These are phyloP conservation scores for Drosophila nr. perissopoda DNA, from an alignment of 2,888 invertebrate species.

Conservation along the genomic window DNA sequence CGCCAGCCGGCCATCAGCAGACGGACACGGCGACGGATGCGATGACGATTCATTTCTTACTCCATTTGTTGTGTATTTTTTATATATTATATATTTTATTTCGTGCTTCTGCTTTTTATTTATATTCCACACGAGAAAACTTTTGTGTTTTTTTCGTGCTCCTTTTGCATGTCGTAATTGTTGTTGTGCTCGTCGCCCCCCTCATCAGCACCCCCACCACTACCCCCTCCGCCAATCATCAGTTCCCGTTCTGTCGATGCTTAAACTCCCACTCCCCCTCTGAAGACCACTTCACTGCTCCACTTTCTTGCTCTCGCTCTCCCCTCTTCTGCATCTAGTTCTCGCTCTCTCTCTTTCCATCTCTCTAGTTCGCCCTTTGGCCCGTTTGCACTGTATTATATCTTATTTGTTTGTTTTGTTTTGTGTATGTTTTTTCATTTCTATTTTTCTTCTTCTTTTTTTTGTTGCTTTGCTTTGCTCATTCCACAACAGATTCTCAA, in stretches of 20 bases:
- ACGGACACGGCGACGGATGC: constrained; percentile 50
- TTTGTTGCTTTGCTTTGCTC: constrained; percentile 21
- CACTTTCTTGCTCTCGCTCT: constrained; percentile 5
- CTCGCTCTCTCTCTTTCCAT: constrained; percentile 7
- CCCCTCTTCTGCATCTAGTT: background rate
- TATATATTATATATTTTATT: constrained; percentile 8
- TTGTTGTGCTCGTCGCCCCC: constrained; percentile 2
- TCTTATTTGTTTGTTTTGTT: constrained; percentile 54
- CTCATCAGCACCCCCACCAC: background rate
- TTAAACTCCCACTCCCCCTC: constrained; percentile 5
- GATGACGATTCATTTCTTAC: constrained; percentile 60
- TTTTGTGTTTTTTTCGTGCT: constrained; percentile 58
- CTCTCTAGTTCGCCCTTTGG: constrained; percentile 16
- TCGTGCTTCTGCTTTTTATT: constrained; percentile 28
- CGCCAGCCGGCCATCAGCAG: constrained; percentile 27
- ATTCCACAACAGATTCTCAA: constrained; percentile 70
- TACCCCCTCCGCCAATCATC: background rate
- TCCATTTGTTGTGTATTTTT: constrained; percentile 35
- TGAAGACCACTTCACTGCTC: constrained; percentile 16
- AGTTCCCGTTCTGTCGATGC: background rate
- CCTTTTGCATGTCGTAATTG: constrained; percentile 48
- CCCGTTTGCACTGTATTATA: constrained; percentile 50
- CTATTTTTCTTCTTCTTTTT: constrained; percentile 3
- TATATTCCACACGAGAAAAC: constrained; percentile 60
- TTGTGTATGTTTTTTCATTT: constrained; percentile 18